Evolutionary conservation across 1,140 invertebrate species (phyloP), one percentile per base, ranked within the genome.

Genomic region (Drosophila murphyi): DNA sequence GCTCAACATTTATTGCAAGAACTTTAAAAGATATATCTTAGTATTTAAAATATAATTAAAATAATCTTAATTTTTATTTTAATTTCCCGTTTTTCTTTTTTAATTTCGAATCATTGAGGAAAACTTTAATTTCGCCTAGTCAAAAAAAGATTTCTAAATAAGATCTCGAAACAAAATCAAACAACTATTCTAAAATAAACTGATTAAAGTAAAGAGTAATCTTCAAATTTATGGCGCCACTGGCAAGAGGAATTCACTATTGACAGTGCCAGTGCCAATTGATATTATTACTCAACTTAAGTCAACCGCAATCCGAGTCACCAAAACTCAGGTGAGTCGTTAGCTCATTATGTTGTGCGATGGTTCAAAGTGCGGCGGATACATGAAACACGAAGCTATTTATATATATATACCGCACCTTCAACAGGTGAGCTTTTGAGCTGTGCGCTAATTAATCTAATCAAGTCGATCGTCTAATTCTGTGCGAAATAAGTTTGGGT

Each of bases 371-470:
- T 78, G 39, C 72, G 56, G 31, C 20, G 64, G 47, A 56, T 41
- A 68, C 37, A 76, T 88, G 83, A 88, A 73, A 73, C 72, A 80
- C 50, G 3, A 35, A 4, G 55, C 69, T 88, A 88, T 87, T 88
- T 88, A 43, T 72, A 81, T 55, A 5, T 88, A 87, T 87, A 82
- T 87, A 3, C 31, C 35, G 3, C 67, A 68, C 65, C 51, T 59
- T 52, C 48, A 55, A 8, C 47, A 73, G 63, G 55, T 60, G 28
- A 37, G 47, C 29, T 32, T 29, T 32, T 39, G 35, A 20, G 29
- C 34, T 55, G 20, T 57, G 29, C 5, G 20, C 12, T 52, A 3
- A 5, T 20, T 63, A 71, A 87, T 87, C 82, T 87, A 73, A 87
- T 87, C 82, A 57, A 47, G 69, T 56, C 64, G 60, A 76, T 82